These are phyloP conservation scores for Fundulus diaphanus DNA, from an alignment of 2,797 vertebrate species.

Conservation along the genomic window DNA sequence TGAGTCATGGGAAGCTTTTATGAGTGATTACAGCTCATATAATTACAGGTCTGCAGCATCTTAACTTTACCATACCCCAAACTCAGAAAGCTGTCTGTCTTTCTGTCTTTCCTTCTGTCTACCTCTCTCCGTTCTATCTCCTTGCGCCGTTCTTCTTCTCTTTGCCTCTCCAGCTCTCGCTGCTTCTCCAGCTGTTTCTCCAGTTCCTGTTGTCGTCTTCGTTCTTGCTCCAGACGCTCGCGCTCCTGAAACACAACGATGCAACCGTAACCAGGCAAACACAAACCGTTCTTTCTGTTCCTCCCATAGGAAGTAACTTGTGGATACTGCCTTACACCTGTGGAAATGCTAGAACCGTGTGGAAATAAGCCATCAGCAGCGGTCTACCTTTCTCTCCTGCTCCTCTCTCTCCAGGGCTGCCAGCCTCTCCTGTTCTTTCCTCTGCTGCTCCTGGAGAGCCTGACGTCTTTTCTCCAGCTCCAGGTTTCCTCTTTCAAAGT, in stretches of 20 bases:
- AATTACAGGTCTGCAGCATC: slow-evolving; percentile 28
- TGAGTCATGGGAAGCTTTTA: neutral
- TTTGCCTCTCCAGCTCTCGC: slow-evolving; percentile 90
- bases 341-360: neutral
- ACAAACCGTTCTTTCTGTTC: neutral
- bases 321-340: neutral
- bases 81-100: slow-evolving; percentile 6
- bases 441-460: slow-evolving; percentile 94
- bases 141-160: slow-evolving; percentile 94
- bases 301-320: neutral
- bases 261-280: neutral
- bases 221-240: slow-evolving; percentile 92
- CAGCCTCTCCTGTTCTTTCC: slow-evolving; percentile 95
- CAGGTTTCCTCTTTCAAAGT: slow-evolving; percentile 96
- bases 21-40: slow-evolving; percentile 21
- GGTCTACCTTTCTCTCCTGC: slow-evolving; percentile 85
- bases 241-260: slow-evolving; percentile 79
- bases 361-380: neutral
- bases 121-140: slow-evolving; percentile 98
- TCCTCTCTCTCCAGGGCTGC: slow-evolving; percentile 92
- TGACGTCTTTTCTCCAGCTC: slow-evolving; percentile 95
- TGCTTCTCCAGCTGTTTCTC: slow-evolving; percentile 95
- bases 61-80: slow-evolving; percentile 4
- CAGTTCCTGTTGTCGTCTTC: slow-evolving; percentile 92
- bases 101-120: slow-evolving; percentile 16